These are phyloP conservation scores for Iguana delicatissima DNA, from an alignment of 2,797 vertebrate species.

Conservation along the genomic window DNA sequence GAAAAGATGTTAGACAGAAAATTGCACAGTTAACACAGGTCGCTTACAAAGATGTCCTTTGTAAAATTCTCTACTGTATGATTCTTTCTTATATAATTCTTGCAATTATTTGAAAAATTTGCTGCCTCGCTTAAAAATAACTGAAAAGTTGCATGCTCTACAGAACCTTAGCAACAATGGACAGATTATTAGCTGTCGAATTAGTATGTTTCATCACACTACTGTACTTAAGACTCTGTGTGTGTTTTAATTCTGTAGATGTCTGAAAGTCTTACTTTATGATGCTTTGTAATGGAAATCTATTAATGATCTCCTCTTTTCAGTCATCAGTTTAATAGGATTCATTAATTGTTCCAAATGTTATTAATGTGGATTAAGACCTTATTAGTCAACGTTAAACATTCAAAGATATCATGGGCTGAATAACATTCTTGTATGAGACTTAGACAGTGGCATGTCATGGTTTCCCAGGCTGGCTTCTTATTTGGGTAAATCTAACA, in stretches of 20 bases:
- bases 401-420: slow-evolving; percentile 12
- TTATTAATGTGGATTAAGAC: slow-evolving; percentile 20
- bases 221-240: slow-evolving; percentile 38
- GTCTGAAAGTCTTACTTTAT: slow-evolving; percentile 34
- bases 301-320: slow-evolving; percentile 21
- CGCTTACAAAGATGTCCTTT: neutral
- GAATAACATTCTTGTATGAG: slow-evolving; percentile 19
- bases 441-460: slow-evolving; percentile 16
- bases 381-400: slow-evolving; percentile 22
- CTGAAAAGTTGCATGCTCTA: slow-evolving; percentile 26
- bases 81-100: neutral
- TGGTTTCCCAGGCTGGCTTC: neutral
- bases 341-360: slow-evolving; percentile 53
- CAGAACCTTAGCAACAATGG: neutral
- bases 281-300: slow-evolving; percentile 37
- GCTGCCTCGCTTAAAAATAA: slow-evolving; percentile 42
- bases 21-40: too few relatives aligned
- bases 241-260: slow-evolving; percentile 32
- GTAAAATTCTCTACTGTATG: neutral
- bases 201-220: slow-evolving; percentile 44
- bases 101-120: slow-evolving; percentile 19
- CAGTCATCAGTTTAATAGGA: slow-evolving; percentile 36
- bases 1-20: neutral
- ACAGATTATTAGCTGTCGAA: slow-evolving; percentile 47
- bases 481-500: neutral